These are phyloP conservation scores for Ciconia maguari DNA, from an alignment of 2,113 vertebrate species.

Conservation along the genomic window DNA sequence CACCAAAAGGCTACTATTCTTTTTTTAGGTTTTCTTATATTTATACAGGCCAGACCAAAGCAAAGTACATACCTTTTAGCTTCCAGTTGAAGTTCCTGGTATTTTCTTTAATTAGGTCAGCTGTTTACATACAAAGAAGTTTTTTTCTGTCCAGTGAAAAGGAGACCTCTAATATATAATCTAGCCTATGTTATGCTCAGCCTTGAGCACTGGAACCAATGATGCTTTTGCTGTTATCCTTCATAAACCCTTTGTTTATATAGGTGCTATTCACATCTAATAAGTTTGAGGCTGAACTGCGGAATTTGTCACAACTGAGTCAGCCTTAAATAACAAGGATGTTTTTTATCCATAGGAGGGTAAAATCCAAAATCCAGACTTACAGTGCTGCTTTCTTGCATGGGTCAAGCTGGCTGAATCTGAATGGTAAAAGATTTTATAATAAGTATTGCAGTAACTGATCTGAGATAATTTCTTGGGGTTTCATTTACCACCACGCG, in stretches of 20 bases:
- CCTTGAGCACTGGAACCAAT: not conserved
- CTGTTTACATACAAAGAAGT: conserved; percentile 55
- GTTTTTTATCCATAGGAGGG: not conserved
- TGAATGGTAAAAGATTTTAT: not conserved
- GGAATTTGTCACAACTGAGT: conserved; percentile 20
- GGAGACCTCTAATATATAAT: not conserved
- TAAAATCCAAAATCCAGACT: not conserved
- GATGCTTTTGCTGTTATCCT: not conserved
- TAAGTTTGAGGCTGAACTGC: conserved; percentile 29
- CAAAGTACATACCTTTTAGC: conserved; percentile 34
- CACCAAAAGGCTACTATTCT: not conserved
- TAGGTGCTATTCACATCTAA: conserved; percentile 53
- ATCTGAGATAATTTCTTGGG: not conserved
- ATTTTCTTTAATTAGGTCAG: conserved; percentile 46
- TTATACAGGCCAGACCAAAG: conserved; percentile 35
- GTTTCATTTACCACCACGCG: fast-evolving
- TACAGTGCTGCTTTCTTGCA: not conserved
- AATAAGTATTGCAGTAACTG: not conserved
- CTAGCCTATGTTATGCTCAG: not conserved
- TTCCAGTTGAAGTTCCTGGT: conserved; percentile 56
- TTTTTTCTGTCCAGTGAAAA: conserved; percentile 23
- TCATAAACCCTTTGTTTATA: conserved; percentile 53
- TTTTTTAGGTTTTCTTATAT: conserved; percentile 23
- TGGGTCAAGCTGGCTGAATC: not conserved
- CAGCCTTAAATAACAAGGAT: conserved; percentile 16